phyloP scores from a whole-genome alignment of 2,797 vertebrate species.

The Sphaeramia orbicularis region DNA sequence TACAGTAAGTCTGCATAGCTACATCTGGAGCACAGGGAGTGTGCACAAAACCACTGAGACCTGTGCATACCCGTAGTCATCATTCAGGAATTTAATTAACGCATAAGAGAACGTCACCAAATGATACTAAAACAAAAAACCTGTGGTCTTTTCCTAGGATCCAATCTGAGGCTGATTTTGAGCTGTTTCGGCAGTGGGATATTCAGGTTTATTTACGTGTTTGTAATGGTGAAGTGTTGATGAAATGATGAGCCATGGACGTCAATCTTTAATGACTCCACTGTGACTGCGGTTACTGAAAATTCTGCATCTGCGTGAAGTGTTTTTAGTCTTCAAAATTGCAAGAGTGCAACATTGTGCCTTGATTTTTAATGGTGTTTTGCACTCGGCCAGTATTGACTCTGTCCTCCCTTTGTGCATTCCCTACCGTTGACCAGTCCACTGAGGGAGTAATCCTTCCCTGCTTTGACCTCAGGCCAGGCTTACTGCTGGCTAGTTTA shows the following conservation, averaged over 20 bases:
- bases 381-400: conserved; percentile 77
- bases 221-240: conserved; percentile 9
- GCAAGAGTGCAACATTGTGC: conserved; percentile 57
- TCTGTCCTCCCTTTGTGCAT: conserved; percentile 72
- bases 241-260: conserved; percentile 18
- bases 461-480: conserved; percentile 79
- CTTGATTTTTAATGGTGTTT: conserved; percentile 73
- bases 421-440: conserved; percentile 75
- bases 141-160: conserved; percentile 21
- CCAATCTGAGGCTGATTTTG: conserved; percentile 21
- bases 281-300: conserved; percentile 14
- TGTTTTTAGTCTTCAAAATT: conserved; percentile 30
- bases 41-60: conserved; percentile 71
- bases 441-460: conserved; percentile 78
- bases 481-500: conserved; percentile 79
- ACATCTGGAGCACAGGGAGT: conserved; percentile 68
- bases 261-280: conserved; percentile 8
- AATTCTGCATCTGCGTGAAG: conserved; percentile 17
- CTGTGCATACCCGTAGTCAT: conserved; percentile 67
- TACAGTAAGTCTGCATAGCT: conserved; percentile 50
- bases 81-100: conserved; percentile 85
- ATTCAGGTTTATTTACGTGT: conserved; percentile 29
- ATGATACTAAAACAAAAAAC: conserved; percentile 69
- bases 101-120: conserved; percentile 64
- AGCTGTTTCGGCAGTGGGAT: conserved; percentile 1